Percentiles rank a stretch among this genome's conserved stretches.
Conservation (phyloP, 2,797 vertebrate species). For the Malacoraja senta region DNA sequence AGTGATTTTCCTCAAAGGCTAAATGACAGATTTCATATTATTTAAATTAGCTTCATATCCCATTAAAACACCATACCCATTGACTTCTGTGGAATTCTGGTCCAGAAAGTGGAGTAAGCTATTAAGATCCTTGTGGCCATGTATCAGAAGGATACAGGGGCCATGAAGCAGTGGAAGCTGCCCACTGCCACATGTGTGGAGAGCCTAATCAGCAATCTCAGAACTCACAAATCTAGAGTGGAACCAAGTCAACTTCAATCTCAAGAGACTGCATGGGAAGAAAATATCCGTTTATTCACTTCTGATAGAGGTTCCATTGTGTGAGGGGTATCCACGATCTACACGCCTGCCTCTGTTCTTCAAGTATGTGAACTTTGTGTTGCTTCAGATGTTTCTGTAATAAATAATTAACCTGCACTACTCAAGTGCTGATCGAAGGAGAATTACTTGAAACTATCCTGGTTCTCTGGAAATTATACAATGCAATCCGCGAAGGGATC, state of each 20-base stretch:
- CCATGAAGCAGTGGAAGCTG: too few relatives aligned
- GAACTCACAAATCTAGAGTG: too few relatives aligned
- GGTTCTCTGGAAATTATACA: neutral
- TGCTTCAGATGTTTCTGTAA: neutral
- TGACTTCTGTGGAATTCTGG: too few relatives aligned
- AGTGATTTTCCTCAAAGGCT: neutral
- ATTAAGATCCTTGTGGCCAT: too few relatives aligned
- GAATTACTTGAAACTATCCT: neutral
- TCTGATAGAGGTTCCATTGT: neutral
- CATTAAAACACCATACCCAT: neutral
- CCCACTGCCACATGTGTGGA: too few relatives aligned
- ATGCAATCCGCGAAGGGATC: neutral
- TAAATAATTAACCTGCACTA: neutral
- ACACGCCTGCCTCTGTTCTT: neutral
- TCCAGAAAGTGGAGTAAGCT: too few relatives aligned
- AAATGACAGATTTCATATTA: neutral
- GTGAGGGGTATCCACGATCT: neutral
- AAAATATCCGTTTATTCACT: neutral
- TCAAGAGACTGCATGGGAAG: too few relatives aligned
- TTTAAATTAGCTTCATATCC: neutral
- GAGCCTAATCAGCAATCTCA: too few relatives aligned
- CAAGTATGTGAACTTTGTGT: neutral
- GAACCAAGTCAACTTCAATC: too few relatives aligned
- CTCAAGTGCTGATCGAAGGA: neutral
- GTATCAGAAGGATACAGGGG: too few relatives aligned